These are phyloP conservation scores for Tiaroga cobitis DNA, from an alignment of 2,797 vertebrate genomes.

Conservation along the genomic window DNA sequence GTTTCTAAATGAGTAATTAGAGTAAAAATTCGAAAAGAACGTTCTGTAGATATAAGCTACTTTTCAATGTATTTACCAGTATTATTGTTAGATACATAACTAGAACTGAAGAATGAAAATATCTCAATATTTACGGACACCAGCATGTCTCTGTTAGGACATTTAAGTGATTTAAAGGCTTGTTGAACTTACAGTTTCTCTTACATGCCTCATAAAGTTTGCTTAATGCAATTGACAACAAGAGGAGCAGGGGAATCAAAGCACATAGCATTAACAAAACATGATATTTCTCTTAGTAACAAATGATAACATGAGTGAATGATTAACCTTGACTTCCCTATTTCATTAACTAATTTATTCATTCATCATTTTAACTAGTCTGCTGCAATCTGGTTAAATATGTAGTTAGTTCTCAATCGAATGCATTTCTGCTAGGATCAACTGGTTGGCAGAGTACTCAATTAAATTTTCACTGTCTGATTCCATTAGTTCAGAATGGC, in stretches of 20 bases:
- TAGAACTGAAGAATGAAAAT: neutral
- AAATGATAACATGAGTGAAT: neutral
- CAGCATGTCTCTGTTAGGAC: slow-evolving; percentile 35
- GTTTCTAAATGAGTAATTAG: neutral
- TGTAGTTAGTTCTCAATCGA: neutral
- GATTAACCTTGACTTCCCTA: neutral
- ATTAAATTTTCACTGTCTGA: slow-evolving; percentile 61
- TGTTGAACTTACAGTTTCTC: slow-evolving; percentile 2
- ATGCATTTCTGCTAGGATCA: slow-evolving; percentile 31
- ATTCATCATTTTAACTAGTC: neutral
- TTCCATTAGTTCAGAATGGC: neutral
- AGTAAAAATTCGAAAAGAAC: neutral
- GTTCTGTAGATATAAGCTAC: neutral
- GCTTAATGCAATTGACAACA: neutral
- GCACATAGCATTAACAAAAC: slow-evolving; percentile 27
- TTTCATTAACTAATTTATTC: neutral
- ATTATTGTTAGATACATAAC: slow-evolving; percentile 10
- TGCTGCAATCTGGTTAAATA: slow-evolving; percentile 11
- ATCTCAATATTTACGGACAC: slow-evolving; percentile 12
- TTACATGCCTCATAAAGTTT: neutral
- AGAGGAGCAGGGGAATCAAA: neutral
- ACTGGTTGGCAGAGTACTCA: slow-evolving; percentile 58
- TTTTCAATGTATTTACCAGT: neutral
- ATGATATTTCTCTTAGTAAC: slow-evolving; percentile 12
- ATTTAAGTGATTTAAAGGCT: slow-evolving; percentile 1